A percentile compares a stretch with the other conserved stretches of the same genome.
These are phyloP conservation scores for Thymallus thymallus DNA, from an alignment of 2,113 vertebrate species.

Conservation along the genomic window DNA sequence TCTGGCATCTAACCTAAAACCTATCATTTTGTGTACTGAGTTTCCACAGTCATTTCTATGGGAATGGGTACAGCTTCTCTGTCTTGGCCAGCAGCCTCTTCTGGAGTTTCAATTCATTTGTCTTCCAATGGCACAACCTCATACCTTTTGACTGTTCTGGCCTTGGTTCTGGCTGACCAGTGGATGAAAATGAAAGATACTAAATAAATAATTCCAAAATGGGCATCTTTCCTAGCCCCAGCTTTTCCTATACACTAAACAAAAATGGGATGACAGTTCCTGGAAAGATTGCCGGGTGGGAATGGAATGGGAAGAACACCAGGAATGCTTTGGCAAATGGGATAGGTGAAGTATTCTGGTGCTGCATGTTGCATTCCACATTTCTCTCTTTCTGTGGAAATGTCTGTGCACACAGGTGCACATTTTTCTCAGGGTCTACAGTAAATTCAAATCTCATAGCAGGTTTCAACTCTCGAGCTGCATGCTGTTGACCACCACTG, in stretches of 20 bases:
- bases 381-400: neutral
- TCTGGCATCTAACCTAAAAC: neutral
- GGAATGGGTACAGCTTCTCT: neutral
- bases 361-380: neutral
- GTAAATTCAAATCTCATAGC: neutral
- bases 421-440: neutral
- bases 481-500: neutral
- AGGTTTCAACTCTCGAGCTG: neutral
- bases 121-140: neutral
- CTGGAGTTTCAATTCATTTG: neutral
- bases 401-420: neutral
- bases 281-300: neutral
- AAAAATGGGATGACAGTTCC: conserved; percentile 3
- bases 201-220: neutral
- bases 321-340: conserved; percentile 34
- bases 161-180: too few relatives aligned
- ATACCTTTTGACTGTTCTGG: neutral
- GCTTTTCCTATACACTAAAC: conserved; percentile 7
- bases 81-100: neutral
- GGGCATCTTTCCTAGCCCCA: neutral
- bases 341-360: conserved; percentile 15
- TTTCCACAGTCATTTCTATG: conserved; percentile 8
- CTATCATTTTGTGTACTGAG: neutral
- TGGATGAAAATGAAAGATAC: neutral
- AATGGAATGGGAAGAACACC: neutral